Base-by-base conservation (phyloP, 2,113 vertebrate species). In the Halichoerus grypus region DNA sequence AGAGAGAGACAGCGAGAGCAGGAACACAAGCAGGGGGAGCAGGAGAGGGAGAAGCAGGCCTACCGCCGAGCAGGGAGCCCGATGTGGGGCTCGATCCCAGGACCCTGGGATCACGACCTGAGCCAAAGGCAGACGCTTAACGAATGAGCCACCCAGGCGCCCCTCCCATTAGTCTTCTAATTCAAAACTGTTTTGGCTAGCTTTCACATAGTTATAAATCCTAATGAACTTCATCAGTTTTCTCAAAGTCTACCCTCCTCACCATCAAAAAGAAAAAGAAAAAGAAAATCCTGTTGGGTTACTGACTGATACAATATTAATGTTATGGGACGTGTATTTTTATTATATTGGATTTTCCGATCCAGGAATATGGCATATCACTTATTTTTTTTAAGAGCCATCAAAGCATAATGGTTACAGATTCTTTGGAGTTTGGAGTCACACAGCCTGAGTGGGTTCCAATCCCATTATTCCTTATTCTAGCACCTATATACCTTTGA, bases 181-280 rank as follows among this genome's bases (percentile, higher is more conserved):
- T 87, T 92, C 21, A 88, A 57, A 65, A 88, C 5, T 80, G 61
- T 61, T 57, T 81, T 65, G 46, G 15, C 22, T 39, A 21, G 21
- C 55, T 83, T 92, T 88, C 36, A 88, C 57, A 46, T 82, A 96
- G 76, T 55, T 59, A 22, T 82, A 92, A 88, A 55, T 96, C 65
- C 55, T 55, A 21, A 65, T 57, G 36, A 93, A 87, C 1, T 12
- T 72, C 31, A 69, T 69, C 31, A 77, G 57, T 74, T 82, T 59
- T 65, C 46, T 69, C 46, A 57, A 96, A 94, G 61, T 80, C n/a
- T 71, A 77, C 63, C 51, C 10, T 61, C 24, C 5, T 67, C 53
- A 80, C 1, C n/a, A 72, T 46, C 36, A 89, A 93, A 93, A 82
- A 82, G 11, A 42, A 80, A 59, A 87, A 39, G 14, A 67, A 72